Evolutionary conservation across 2,113 vertebrate genomes (phyloP), one percentile per base, ranked within the genome.

Genomic region (Excalfactoria chinensis): DNA sequence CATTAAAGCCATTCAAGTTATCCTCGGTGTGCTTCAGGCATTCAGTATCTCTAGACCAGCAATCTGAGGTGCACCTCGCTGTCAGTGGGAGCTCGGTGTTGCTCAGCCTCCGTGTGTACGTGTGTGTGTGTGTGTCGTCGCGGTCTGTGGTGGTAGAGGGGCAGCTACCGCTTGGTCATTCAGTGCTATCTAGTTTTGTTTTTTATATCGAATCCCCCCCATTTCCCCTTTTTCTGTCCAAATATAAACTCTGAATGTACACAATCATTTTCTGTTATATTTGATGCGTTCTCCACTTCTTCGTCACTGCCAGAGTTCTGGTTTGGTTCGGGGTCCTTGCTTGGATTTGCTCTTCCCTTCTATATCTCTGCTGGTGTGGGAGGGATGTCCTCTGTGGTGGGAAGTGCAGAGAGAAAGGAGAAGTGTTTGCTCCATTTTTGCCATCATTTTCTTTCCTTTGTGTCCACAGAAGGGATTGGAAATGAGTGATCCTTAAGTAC

Each of bases 1-100:
- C 87, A 80, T 95, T 66, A 79, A 95, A 97, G 96, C 97, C 97
- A 94, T 95, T 84, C 53, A 2, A 3, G 48, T 74, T 86, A 28
- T 17, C 88, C 64, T 43, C 13, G 80, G 77, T 78, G 55, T 91
- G 95, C 83, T 15, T 40, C 64, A 71, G 97, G 83, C 93, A 2
- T 49, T 69, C 83, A 14, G 74, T 66, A 53, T 35, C 85, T 68
- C 64, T 30, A 62, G 58, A 46, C 72, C 96, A 90, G 94, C 95
- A 71, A 41, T 8, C 63, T 11, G 84, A 91, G 82, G 89, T 22
- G 68, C 90, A 40, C 64, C 5, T 19, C 16, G 3, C 51, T 16
- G 43, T 23, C 62, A 1, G 7, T n/a, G 71, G 75, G 78, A 28
- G 49, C 32, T 60, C 1, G 30, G 66, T 84, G 59, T 34, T 41